phyloP scores from a whole-genome alignment of 2,797 vertebrate genomes.

The Amniataba percoides region DNA sequence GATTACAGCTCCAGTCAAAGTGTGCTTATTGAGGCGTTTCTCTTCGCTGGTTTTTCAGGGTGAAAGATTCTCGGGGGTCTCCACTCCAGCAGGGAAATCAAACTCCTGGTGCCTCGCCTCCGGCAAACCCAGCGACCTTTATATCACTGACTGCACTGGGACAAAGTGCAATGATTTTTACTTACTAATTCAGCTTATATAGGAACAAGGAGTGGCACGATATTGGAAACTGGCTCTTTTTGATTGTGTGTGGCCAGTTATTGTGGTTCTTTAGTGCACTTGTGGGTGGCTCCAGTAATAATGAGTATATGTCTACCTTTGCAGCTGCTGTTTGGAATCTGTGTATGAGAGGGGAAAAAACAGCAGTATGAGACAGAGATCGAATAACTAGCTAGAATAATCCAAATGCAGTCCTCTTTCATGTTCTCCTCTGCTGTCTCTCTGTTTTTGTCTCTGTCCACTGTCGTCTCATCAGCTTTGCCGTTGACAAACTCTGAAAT shows the following conservation, averaged over 20 bases:
- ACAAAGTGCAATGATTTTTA: conserved; percentile 33
- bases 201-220: conserved; percentile 20
- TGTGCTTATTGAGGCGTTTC: conserved; percentile 61
- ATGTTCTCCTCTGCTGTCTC: not conserved
- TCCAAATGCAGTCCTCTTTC: not conserved
- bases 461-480: conserved; percentile 1
- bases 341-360: not conserved
- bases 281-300: not conserved
- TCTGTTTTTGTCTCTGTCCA: not conserved
- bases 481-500: not conserved
- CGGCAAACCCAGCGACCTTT: conserved; percentile 33
- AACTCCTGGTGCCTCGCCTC: conserved; percentile 36
- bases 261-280: not conserved
- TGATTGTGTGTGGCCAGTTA: not conserved
- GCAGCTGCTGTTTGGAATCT: conserved; percentile 7
- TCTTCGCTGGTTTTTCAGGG: conserved; percentile 58
- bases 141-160: conserved; percentile 24
- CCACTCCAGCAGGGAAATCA: conserved; percentile 54
- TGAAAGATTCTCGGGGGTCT: conserved; percentile 50
- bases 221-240: not conserved
- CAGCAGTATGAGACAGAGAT: not conserved
- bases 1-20: conserved; percentile 55
- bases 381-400: not conserved
- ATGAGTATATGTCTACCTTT: not conserved
- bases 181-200: conserved; percentile 26